A percentile compares a stretch with the other conserved stretches of the same genome.
Evolutionary conservation across 2,888 invertebrate species (phyloP).

Genomic region (Eupsilia transversa): DNA sequence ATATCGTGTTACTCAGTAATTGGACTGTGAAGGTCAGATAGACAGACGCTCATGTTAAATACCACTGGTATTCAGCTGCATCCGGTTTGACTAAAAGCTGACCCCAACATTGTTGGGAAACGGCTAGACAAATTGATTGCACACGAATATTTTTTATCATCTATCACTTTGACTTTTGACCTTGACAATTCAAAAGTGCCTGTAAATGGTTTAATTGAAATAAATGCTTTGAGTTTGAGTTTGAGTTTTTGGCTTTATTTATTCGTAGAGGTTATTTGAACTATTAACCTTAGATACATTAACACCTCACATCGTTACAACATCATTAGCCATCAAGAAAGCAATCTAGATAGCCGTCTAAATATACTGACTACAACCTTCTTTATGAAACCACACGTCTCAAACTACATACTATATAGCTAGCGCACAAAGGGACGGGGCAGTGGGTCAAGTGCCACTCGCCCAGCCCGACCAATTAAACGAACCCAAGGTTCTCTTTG

Average conservation of each 20-base stretch:
- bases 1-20: too few species aligned
- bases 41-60: too few species aligned
- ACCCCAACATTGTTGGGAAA: too few species aligned
- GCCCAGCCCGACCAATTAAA: slow-evolving; percentile 58
- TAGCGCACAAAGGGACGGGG: slow-evolving; percentile 52
- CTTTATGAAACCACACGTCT: slow-evolving; percentile 1
- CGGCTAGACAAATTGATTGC: too few species aligned
- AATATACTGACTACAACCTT: background rate
- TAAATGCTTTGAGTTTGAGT: too few species aligned
- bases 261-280: background rate
- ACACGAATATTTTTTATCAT: too few species aligned
- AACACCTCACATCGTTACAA: background rate
- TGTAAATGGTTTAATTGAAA: too few species aligned
- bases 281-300: background rate
- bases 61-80: too few species aligned
- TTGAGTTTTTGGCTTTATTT: background rate
- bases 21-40: too few species aligned
- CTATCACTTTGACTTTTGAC: too few species aligned
- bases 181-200: too few species aligned
- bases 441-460: slow-evolving; percentile 60
- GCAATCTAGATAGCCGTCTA: slow-evolving; percentile 28
- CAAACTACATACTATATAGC: slow-evolving; percentile 25
- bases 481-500: slow-evolving; percentile 49
- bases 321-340: slow-evolving; percentile 21
- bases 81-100: too few species aligned